phyloP scores from a whole-genome alignment of 2,113 vertebrate species.

The Ploceus nigricollis region DNA sequence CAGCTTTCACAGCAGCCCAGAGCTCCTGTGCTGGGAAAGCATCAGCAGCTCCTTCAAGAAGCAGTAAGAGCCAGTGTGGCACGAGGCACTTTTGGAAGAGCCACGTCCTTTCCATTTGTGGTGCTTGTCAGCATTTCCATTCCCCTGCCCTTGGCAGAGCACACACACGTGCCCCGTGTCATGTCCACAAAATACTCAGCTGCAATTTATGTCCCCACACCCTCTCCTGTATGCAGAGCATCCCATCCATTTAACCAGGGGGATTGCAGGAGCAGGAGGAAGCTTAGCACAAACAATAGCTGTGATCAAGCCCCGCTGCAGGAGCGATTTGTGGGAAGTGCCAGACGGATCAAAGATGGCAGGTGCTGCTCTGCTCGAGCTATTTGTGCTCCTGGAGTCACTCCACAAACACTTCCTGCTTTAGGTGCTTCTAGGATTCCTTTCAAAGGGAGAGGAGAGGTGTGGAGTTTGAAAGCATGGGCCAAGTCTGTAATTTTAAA shows the following conservation, averaged over 20 bases:
- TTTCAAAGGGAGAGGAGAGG: not conserved
- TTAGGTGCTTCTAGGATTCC: not conserved
- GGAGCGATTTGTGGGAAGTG: constrained; percentile 41
- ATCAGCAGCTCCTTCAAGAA: not conserved
- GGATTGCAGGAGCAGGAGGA: constrained; percentile 47
- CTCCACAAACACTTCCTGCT: not conserved
- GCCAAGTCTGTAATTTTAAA: not conserved
- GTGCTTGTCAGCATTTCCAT: not conserved
- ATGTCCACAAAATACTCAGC: constrained; percentile 14
- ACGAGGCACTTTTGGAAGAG: not conserved
- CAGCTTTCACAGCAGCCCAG: not conserved
- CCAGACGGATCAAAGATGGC: constrained; percentile 13
- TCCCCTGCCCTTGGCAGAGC: not conserved
- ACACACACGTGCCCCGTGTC: fast-evolving
- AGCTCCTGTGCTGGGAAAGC: not conserved
- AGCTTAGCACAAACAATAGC: constrained; percentile 62
- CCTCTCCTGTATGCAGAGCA: constrained; percentile 13
- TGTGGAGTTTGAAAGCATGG: not conserved
- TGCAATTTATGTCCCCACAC: not conserved
- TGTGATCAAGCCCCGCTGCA: not conserved
- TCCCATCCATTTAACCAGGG: not conserved
- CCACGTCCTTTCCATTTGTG: not conserved
- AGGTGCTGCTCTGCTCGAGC: constrained; percentile 43
- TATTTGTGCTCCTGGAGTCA: not conserved
- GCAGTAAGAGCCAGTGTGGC: not conserved